Evolutionary conservation across 1,140 invertebrate species (phyloP).

Genomic region (Sycophaga agraensis): DNA sequence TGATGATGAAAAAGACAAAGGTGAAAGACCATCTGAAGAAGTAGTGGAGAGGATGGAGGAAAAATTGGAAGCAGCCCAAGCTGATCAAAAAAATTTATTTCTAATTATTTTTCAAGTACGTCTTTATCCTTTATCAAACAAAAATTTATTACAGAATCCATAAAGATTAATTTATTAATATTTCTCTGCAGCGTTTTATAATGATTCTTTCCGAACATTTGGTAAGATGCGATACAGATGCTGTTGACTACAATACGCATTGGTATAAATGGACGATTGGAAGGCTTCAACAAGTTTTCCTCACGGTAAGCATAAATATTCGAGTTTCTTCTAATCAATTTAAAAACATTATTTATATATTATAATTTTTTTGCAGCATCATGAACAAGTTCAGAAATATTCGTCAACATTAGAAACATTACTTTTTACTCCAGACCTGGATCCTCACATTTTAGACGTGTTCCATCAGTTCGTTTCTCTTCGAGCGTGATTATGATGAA

Average conservation of each 20-base stretch:
- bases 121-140: conserved; percentile 9
- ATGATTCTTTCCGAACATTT: conserved; percentile 97
- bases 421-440: conserved; percentile 94
- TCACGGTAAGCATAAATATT: conserved; percentile 72
- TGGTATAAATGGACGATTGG: conserved; percentile 98
- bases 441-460: conserved; percentile 93
- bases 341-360: conserved; percentile 17
- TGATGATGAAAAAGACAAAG: conserved; percentile 70
- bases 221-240: conserved; percentile 89
- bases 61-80: conserved; percentile 88
- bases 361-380: conserved; percentile 70
- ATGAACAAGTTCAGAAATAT: conserved; percentile 97
- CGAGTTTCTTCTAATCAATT: conserved; percentile 25
- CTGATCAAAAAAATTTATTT: conserved; percentile 95
- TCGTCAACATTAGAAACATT: conserved; percentile 91
- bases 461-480: conserved; percentile 95
- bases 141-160: conserved; percentile 16
- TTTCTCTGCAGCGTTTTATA: conserved; percentile 79
- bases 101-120: conserved; percentile 91
- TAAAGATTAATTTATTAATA: conserved; percentile 29
- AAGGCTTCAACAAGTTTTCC: conserved; percentile 91
- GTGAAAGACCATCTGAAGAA: conserved; percentile 83
- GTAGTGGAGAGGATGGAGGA: conserved; percentile 94
- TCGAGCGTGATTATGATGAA: conserved; percentile 59
- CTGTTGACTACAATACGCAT: conserved; percentile 88